Percentiles rank a stretch among this genome's conserved stretches.
phyloP scores from a whole-genome alignment of 2,113 vertebrate genomes.

The Bostrychus sinensis region DNA sequence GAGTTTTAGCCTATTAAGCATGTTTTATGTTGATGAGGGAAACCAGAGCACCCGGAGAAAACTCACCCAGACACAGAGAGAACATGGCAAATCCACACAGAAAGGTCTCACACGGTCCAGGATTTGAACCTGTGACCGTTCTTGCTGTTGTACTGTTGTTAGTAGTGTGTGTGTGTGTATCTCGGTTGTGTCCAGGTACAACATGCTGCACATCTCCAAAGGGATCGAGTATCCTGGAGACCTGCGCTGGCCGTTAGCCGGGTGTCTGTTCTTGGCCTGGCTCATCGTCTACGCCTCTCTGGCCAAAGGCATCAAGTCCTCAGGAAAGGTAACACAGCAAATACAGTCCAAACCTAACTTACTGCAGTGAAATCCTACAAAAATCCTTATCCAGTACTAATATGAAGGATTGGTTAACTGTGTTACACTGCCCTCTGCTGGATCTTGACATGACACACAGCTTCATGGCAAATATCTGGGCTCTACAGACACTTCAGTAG shows the following conservation, averaged over 20 bases:
- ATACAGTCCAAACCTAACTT: neutral
- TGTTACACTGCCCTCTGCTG: constrained; percentile 53
- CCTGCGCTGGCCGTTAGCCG: constrained; percentile 92
- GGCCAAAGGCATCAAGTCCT: constrained; percentile 98
- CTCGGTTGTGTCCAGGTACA: constrained; percentile 83
- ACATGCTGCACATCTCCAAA: constrained; percentile 96
- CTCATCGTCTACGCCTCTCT: constrained; percentile 94
- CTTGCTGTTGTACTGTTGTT: constrained; percentile 2
- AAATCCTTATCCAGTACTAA: too few species aligned
- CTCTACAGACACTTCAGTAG: too few species aligned
- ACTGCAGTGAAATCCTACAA: neutral
- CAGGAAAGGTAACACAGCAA: constrained; percentile 87
- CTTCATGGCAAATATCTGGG: neutral
- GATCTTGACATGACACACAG: constrained; percentile 1
- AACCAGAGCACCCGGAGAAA: too few species aligned
- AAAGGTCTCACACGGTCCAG: too few species aligned
- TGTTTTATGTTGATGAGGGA: too few species aligned
- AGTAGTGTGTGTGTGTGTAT: too few species aligned
- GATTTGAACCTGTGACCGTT: too few species aligned
- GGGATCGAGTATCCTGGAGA: constrained; percentile 97
- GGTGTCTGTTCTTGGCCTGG: constrained; percentile 93
- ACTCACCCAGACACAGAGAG: too few species aligned
- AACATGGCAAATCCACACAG: too few species aligned
- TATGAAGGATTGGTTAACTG: neutral
- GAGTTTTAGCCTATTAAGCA: too few species aligned